These are phyloP conservation scores for Drosophila flavopinicola DNA, from an alignment of 2,888 invertebrate species.

Conservation along the genomic window DNA sequence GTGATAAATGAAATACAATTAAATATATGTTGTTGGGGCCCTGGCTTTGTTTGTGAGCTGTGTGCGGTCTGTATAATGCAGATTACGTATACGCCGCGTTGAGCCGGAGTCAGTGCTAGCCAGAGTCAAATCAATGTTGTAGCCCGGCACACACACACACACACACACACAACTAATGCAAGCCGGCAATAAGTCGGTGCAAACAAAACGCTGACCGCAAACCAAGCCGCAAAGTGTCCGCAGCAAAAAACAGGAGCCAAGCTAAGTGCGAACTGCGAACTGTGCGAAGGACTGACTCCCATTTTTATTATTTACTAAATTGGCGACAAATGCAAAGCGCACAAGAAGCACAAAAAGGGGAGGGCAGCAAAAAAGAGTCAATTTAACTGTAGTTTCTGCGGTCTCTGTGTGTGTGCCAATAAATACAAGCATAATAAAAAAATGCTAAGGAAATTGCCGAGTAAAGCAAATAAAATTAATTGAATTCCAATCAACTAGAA, in stretches of 20 bases:
- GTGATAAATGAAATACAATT: conserved; percentile 79
- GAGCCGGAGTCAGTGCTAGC: conserved; percentile 41
- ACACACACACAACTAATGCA: conserved; percentile 76
- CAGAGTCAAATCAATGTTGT: conserved; percentile 59
- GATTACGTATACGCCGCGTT: conserved; percentile 73
- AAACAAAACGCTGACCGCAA: conserved; percentile 72
- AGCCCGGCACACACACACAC: too few species aligned
- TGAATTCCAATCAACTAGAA: conserved; percentile 82
- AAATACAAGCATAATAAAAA: conserved; percentile 77
- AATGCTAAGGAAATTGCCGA: conserved; percentile 79
- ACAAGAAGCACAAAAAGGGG: conserved; percentile 50
- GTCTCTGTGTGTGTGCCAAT: conserved; percentile 66
- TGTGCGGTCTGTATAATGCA: conserved; percentile 28
- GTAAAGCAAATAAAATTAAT: conserved; percentile 82
- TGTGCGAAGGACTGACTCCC: conserved; percentile 71
- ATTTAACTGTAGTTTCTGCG: conserved; percentile 69
- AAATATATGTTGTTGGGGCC: conserved; percentile 64
- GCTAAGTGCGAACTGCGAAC: conserved; percentile 73
- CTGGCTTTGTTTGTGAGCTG: background rate
- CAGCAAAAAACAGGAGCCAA: conserved; percentile 30
- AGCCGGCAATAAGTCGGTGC: conserved; percentile 73
- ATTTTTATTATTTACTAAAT: conserved; percentile 78
- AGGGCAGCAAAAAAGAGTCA: conserved; percentile 36
- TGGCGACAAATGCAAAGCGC: conserved; percentile 78
- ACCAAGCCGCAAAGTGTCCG: conserved; percentile 70